Evolutionary conservation across 2,113 vertebrate genomes (phyloP).

Genomic region (Notothenia coriiceps): DNA sequence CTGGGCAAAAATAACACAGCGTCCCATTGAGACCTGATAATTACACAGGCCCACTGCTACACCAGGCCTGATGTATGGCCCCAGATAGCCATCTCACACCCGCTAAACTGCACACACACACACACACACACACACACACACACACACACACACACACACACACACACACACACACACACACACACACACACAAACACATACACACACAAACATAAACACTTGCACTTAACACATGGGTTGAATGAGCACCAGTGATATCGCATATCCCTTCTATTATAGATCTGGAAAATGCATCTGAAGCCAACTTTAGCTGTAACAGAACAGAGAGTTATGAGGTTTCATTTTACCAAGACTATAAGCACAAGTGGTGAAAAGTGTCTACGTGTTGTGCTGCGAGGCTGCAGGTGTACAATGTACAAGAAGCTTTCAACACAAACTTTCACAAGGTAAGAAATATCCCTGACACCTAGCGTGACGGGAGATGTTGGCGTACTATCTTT

Average conservation of each 20-base stretch:
- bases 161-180: constrained; percentile 36
- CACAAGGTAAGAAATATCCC: constrained; percentile 70
- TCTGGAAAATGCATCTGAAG: constrained; percentile 43
- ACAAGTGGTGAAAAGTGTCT: constrained; percentile 14
- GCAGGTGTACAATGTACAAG: constrained; percentile 41
- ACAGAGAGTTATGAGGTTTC: constrained; percentile 24
- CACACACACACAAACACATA: constrained; percentile 32
- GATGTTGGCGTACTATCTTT: constrained; percentile 51
- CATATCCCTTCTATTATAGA: constrained; percentile 41
- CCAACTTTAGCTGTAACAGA: constrained; percentile 40
- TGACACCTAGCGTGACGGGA: constrained; percentile 41
- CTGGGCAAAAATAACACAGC: constrained; percentile 85
- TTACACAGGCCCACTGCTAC: constrained; percentile 80
- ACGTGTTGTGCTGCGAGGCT: constrained; percentile 4
- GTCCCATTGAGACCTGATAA: constrained; percentile 85
- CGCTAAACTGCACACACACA: constrained; percentile 44
- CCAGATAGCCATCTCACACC: constrained; percentile 83
- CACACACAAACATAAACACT: constrained; percentile 49
- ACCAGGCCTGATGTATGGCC: constrained; percentile 81
- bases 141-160: constrained; percentile 27
- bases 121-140: constrained; percentile 7
- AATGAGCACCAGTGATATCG: constrained; percentile 39
- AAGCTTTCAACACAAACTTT: constrained; percentile 62
- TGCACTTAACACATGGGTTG: constrained; percentile 65
- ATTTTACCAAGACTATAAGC: constrained; percentile 14